Conservation (phyloP, 2,888 invertebrate genomes). For the Agrotis puta region DNA sequence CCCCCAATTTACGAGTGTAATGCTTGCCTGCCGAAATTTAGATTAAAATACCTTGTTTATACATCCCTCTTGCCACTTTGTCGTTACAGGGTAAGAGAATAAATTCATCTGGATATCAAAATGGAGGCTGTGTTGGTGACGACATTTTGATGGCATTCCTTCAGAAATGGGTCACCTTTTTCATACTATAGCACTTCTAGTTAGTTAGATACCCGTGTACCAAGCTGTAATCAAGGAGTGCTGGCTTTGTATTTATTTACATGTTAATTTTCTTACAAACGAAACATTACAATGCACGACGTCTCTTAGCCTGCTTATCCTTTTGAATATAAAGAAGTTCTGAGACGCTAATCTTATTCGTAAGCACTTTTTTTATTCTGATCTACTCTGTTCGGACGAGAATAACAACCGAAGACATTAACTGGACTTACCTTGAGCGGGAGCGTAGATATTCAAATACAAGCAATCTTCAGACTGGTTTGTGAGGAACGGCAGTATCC, state of each 20-base stretch:
- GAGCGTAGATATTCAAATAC: slow-evolving; percentile 98
- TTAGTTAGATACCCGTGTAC: slow-evolving; percentile 14
- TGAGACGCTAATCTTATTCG: slow-evolving; percentile 58
- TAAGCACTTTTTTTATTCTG: slow-evolving; percentile 46
- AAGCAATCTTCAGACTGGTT: slow-evolving; percentile 99
- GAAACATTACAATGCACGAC: slow-evolving; percentile 51
- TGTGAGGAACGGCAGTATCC: slow-evolving; percentile 96
- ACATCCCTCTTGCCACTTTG: slow-evolving; percentile 59
- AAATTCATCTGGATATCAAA: slow-evolving; percentile 59
- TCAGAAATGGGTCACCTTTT: slow-evolving; percentile 42
- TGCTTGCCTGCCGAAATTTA: slow-evolving; percentile 64
- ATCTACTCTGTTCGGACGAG: slow-evolving; percentile 7
- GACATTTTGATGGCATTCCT: slow-evolving; percentile 53
- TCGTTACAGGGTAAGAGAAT: slow-evolving; percentile 56
- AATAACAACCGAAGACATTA: slow-evolving; percentile 30
- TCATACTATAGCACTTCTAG: slow-evolving; percentile 7
- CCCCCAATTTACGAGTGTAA: slow-evolving; percentile 61
- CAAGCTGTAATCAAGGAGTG: slow-evolving; percentile 34
- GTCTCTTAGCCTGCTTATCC: slow-evolving; percentile 39
- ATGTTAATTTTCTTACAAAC: slow-evolving; percentile 57
- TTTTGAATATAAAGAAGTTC: slow-evolving; percentile 55
- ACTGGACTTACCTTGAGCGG: slow-evolving; percentile 95
- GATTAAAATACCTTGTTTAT: slow-evolving; percentile 66
- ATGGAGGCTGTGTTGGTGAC: slow-evolving; percentile 34
- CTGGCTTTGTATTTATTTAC: slow-evolving; percentile 53